Evolutionary conservation across 2,113 vertebrate species (phyloP), one percentile per base, ranked within the genome.

Genomic region (Phycodurus eques): DNA sequence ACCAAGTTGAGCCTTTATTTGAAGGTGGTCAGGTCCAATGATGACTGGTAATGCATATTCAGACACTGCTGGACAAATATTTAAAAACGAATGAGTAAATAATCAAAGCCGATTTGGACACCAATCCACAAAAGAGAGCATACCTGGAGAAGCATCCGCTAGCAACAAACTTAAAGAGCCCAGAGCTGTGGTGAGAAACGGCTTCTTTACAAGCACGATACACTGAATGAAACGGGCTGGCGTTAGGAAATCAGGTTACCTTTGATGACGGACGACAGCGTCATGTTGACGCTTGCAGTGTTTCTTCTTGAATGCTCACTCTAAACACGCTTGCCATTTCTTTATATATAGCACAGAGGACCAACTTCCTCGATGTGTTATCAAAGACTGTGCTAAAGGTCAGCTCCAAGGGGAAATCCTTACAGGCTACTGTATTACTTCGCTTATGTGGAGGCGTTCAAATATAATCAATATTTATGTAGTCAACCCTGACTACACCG

Each of bases 71-170:
- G 64, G 49, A 74, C 0, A 80, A 19, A 69, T 9, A 12, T 17
- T 20, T 17, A 9, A 15, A 39, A 47, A 66, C 10, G 7, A 66
- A 66, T 8, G 4, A 47, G 10, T 0, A n/a, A n/a, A 31, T 31
- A 14, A n/a, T 11, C 10, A 42, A 65, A 65, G 20, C 11, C 2
- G 13, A 46, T 66, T 46, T 22, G 31, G 19, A 60, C 10, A 9
- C 0, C 1, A 0, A 62, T 7, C 33, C 31, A 66, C 4, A 17
- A 65, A 68, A 56, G 0, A 68, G 13, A 47, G 46, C 54, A 19
- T 79, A 92, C 90, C 91, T 89, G 72, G 72, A 71, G 63, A 35
- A 61, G 80, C 83, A 66, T 78, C 73, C 27, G 63, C 27, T 1
- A 78, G 2, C 73, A 90, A 59, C 51, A 83, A 60, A 67, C 71